Percentiles rank a stretch among this genome's conserved stretches.
Evolutionary conservation across 2,797 vertebrate genomes (phyloP).

Genomic region (Gambelia wislizenii): DNA sequence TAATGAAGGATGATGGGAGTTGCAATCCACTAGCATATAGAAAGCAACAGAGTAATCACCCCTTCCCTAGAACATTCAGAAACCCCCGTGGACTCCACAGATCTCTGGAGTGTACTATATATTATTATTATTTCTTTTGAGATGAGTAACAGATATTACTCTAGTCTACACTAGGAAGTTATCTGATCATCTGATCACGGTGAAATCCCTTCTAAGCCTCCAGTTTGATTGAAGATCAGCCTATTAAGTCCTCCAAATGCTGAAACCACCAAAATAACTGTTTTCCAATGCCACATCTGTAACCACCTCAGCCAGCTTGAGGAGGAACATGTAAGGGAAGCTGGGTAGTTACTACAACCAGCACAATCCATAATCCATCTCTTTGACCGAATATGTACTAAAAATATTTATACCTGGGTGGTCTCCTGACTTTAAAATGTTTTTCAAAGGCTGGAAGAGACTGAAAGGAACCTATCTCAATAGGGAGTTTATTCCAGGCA

Average conservation of each 20-base stretch:
- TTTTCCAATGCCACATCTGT: neutral
- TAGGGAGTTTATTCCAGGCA: neutral
- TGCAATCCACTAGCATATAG: too few species aligned
- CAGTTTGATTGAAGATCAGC: neutral
- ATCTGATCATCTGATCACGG: neutral
- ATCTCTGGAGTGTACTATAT: neutral
- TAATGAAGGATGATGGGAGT: too few species aligned
- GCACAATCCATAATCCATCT: neutral
- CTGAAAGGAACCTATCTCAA: neutral
- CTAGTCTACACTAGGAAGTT: neutral
- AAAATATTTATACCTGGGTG: neutral
- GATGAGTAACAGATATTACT: neutral
- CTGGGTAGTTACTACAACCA: neutral
- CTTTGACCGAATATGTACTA: neutral
- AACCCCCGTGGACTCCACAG: neutral
- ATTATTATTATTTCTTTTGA: neutral
- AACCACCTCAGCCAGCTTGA: neutral
- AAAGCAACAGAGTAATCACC: too few species aligned
- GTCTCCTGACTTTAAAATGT: neutral
- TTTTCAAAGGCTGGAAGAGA: neutral
- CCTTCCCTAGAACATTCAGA: neutral
- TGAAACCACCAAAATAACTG: neutral
- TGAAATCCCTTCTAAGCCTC: neutral
- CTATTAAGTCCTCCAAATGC: neutral
- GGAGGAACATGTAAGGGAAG: neutral